Evolutionary conservation across 1,140 invertebrate genomes (phyloP), one percentile per base, ranked within the genome.

Genomic region (Drosophila lini): DNA sequence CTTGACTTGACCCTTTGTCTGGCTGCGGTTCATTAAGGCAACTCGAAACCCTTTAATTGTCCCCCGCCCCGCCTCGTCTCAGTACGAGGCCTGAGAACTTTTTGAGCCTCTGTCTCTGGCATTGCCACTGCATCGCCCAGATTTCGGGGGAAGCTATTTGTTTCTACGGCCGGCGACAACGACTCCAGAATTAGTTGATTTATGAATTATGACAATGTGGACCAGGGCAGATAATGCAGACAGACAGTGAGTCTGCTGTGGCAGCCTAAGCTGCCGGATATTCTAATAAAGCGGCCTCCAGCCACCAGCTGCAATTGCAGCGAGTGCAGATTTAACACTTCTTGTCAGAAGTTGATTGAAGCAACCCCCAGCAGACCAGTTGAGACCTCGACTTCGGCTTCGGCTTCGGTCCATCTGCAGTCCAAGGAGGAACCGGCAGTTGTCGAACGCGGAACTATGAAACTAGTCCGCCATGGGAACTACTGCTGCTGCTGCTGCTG

Each of bases 321-420:
- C 52, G 47, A 58, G 59, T 86, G 88, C 88, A 91, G 88, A 91
- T 91, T 91, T 91, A 91, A 91, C 88, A 91, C 88, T 91, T 91
- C 88, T 91, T 91, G 88, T 91, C 88, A 91, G 82, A 91, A 80
- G 83, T 89, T 91, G 89, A 91, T 91, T 89, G 80, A 88, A 86
- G 82, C 86, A 86, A 80, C 83, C 83, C 83, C 84, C 80, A 89
- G 83, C 71, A 80, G 80, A 89, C 63, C 63, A 83, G 80, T 77
- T 82, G 83, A 77, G 77, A 34, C 48, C 28, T 50, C 47, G n/a
- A 38, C 28, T 70, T 44, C 42, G 47, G 34, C 32, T 32, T 11
- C 31, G 38, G 34, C 32, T 32, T 11, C 31, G 38, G 34, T 16
- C 40, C 40, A 57, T 36, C 45, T 47, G 56, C 76, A 52, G 68